Evolutionary conservation across 2,113 vertebrate genomes (phyloP).

Genomic region (Triplophysa tibetana): DNA sequence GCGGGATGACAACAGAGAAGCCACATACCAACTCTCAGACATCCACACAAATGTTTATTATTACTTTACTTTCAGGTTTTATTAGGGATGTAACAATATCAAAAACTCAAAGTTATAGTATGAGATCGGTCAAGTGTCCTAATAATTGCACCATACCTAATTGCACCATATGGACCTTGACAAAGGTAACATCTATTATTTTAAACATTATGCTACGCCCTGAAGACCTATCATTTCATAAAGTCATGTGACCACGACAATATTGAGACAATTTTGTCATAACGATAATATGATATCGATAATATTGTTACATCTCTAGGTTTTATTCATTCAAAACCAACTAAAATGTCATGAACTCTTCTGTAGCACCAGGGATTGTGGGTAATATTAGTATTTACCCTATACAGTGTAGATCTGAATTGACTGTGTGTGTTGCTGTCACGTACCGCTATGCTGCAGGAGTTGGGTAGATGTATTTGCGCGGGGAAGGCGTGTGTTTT

Average conservation of each 20-base stretch:
- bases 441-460: constrained; percentile 81
- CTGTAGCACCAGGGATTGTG: constrained; percentile 9
- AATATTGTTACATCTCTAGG: not conserved
- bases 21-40: not conserved
- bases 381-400: not conserved
- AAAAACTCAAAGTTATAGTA: no score
- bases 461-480: constrained; percentile 83
- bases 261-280: no score
- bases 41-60: not conserved
- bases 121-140: no score
- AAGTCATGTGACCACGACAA: no score
- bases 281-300: no score
- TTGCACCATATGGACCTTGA: no score
- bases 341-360: not conserved
- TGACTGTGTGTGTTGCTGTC: not conserved
- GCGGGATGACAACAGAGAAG: constrained; percentile 21
- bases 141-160: no score
- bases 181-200: no score
- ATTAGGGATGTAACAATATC: no score
- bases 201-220: no score
- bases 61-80: not conserved
- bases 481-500: constrained; percentile 75
- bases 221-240: no score
- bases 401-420: no score
- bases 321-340: not conserved